Evolutionary conservation across 2,113 vertebrate genomes (phyloP).

Genomic region (Okapia johnstoni): DNA sequence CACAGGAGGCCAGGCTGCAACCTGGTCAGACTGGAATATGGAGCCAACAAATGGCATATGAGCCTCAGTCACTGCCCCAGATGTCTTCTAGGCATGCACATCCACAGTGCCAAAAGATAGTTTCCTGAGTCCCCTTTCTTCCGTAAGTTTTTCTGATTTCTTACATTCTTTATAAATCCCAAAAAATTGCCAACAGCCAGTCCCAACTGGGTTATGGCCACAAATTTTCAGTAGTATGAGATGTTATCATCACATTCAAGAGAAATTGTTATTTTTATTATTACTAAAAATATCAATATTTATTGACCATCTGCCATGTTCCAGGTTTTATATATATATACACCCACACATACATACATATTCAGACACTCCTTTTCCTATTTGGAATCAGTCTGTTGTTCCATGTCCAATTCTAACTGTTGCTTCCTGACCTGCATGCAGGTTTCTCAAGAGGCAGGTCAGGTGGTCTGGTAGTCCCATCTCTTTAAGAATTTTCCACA

Average conservation of each 20-base stretch:
- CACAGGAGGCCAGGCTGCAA: neutral
- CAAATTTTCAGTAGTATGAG: neutral
- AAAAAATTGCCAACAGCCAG: neutral
- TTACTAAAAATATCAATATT: neutral
- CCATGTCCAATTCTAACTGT: too few species aligned
- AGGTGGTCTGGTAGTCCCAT: too few species aligned
- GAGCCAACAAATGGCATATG: neutral
- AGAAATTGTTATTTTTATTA: neutral
- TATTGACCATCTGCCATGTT: neutral
- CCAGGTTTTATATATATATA: neutral
- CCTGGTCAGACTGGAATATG: neutral
- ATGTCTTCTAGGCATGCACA: neutral
- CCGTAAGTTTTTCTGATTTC: neutral
- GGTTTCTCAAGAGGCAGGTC: too few species aligned
- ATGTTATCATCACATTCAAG: neutral
- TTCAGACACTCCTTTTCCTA: too few species aligned
- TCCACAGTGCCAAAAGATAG: neutral
- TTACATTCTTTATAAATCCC: neutral
- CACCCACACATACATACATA: too few species aligned
- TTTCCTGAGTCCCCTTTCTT: neutral
- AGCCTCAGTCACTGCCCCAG: neutral
- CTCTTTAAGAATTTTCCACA: too few species aligned
- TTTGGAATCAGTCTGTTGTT: too few species aligned
- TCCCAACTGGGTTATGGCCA: neutral
- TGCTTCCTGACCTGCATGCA: too few species aligned